These are phyloP conservation scores for Aspiorhynchus laticeps DNA, from an alignment of 2,113 vertebrate genomes.

Conservation along the genomic window DNA sequence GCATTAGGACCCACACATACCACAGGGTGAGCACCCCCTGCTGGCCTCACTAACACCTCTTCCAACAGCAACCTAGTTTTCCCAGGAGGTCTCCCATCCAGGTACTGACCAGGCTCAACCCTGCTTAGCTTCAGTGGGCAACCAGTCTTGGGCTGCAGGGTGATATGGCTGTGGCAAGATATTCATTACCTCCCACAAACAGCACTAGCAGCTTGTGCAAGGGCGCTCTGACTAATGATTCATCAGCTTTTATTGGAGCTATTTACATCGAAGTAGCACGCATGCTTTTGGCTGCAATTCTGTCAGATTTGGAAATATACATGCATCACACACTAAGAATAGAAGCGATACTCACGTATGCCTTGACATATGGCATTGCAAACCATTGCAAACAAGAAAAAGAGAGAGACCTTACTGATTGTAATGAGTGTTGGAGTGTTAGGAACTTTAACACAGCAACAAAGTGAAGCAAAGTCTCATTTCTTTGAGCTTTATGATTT, in stretches of 20 bases:
- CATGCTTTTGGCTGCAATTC: constrained; percentile 5
- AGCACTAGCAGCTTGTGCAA: constrained; percentile 39
- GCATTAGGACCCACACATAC: too few relatives aligned
- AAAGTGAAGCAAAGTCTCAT: neutral
- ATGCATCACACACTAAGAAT: constrained; percentile 16
- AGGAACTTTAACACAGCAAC: neutral
- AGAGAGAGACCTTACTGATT: neutral
- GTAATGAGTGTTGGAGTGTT: neutral
- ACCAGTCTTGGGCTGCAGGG: too few relatives aligned
- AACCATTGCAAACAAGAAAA: neutral
- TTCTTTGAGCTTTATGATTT: neutral
- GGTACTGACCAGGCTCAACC: too few relatives aligned
- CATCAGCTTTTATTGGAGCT: constrained; percentile 44
- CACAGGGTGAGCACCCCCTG: too few relatives aligned
- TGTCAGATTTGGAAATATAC: constrained; percentile 1
- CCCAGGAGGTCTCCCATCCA: too few relatives aligned
- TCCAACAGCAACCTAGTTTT: too few relatives aligned
- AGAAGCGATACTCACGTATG: constrained; percentile 31
- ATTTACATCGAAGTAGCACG: constrained; percentile 23
- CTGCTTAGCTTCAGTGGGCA: too few relatives aligned
- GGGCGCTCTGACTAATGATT: constrained; percentile 37
- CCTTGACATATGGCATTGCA: constrained; percentile 1
- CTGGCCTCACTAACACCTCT: too few relatives aligned
- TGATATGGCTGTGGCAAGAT: too few relatives aligned
- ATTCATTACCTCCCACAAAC: constrained; percentile 42